phyloP scores from a whole-genome alignment of 2,888 invertebrate genomes.

The Philopedon plagiatum region DNA sequence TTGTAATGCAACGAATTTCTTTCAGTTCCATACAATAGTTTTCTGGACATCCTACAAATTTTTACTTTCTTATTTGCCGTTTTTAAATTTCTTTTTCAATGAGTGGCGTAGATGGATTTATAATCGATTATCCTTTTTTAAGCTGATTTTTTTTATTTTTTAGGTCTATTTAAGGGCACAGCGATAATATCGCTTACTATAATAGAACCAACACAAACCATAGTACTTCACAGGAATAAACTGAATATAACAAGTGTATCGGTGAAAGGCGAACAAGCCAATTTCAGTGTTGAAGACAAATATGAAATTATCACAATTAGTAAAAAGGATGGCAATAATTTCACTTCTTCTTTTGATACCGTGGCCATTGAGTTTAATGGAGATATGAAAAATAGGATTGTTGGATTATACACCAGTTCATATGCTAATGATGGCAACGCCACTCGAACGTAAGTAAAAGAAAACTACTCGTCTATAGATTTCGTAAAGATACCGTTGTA shows the following conservation, averaged over 20 bases:
- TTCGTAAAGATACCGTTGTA: too few relatives aligned
- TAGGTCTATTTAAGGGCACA: conserved; percentile 56
- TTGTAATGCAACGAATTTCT: too few relatives aligned
- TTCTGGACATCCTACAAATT: too few relatives aligned
- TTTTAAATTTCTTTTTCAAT: too few relatives aligned
- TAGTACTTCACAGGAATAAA: conserved; percentile 76
- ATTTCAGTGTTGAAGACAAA: conserved; percentile 54
- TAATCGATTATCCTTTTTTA: too few relatives aligned
- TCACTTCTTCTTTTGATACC: conserved; percentile 66
- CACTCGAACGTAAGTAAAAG: conserved; percentile 70
- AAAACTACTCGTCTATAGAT: too few relatives aligned
- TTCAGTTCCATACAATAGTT: too few relatives aligned
- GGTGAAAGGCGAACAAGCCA: conserved; percentile 57
- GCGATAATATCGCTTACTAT: conserved; percentile 71
- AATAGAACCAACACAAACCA: conserved; percentile 66
- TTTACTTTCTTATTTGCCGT: too few relatives aligned
- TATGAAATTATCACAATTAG: conserved; percentile 61
- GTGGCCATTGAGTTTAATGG: conserved; percentile 77
- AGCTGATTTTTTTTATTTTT: background rate
- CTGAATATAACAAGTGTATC: conserved; percentile 70
- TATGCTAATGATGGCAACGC: conserved; percentile 69
- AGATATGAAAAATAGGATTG: conserved; percentile 76
- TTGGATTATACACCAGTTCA: conserved; percentile 81
- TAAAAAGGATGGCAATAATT: conserved; percentile 50
- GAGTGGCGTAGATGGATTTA: too few relatives aligned